These are phyloP conservation scores for Tetraneura akinire DNA, from an alignment of 1,140 invertebrate species.

Conservation along the genomic window DNA sequence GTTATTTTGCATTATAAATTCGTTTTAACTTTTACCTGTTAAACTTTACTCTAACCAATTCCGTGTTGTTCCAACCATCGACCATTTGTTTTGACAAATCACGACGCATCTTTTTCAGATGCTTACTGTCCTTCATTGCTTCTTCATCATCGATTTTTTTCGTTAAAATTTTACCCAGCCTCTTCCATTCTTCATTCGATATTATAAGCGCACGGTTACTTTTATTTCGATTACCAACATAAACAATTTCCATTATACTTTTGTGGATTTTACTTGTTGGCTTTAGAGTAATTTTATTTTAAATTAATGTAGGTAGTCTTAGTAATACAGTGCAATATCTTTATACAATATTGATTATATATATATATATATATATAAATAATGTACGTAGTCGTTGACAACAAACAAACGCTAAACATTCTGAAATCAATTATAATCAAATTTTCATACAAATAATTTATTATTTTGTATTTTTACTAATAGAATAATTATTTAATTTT, in stretches of 20 bases:
- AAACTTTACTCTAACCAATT: slow-evolving; percentile 34
- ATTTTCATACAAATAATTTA: no score
- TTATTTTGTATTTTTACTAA: no score
- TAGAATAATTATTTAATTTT: no score
- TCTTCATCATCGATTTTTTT: neutral
- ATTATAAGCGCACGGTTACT: slow-evolving; percentile 26
- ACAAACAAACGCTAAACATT: slow-evolving; percentile 1
- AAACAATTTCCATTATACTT: slow-evolving; percentile 9
- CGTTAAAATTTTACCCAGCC: slow-evolving; percentile 7
- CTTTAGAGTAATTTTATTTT: no score
- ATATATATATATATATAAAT: no score
- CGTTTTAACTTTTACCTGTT: neutral
- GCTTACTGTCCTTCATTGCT: neutral
- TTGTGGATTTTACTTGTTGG: neutral
- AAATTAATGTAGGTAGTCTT: no score
- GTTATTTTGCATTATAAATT: neutral
- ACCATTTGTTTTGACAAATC: slow-evolving; percentile 20
- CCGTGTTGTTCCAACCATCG: slow-evolving; percentile 27
- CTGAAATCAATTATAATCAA: neutral
- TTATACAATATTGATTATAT: neutral
- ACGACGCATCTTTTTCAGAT: neutral
- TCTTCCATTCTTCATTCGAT: slow-evolving; percentile 34
- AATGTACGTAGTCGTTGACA: slow-evolving; percentile 23
- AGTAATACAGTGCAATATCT: no score
- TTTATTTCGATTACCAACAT: neutral